Conservation (phyloP, 2,797 vertebrate genomes). For the Odontamblyopus rebecca region DNA sequence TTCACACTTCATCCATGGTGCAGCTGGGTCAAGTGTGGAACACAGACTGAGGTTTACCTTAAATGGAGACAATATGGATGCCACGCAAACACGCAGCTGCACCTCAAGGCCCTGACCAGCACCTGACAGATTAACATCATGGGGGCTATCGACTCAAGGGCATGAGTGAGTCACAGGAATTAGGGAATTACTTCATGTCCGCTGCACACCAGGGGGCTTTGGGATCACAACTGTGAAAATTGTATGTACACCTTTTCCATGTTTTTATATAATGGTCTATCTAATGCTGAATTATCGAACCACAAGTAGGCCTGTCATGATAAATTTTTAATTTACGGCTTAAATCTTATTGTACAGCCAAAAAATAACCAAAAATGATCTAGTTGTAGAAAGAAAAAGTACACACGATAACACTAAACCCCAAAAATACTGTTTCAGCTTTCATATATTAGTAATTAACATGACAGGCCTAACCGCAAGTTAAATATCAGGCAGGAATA, state of each 20-base stretch:
- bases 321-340: too few species aligned
- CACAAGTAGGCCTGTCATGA: too few species aligned
- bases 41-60: conserved; percentile 39
- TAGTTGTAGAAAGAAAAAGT: too few species aligned
- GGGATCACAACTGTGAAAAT: conserved; percentile 37
- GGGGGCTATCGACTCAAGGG: conserved; percentile 48
- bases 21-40: conserved; percentile 46
- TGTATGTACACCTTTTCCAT: conserved; percentile 21
- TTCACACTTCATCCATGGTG: conserved; percentile 54
- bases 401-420: too few species aligned
- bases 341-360: too few species aligned
- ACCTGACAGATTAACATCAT: conserved; percentile 19
- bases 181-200: conserved; percentile 55
- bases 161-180: conserved; percentile 62
- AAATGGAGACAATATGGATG: conserved; percentile 40
- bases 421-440: too few species aligned
- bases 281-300: neutral
- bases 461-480: too few species aligned
- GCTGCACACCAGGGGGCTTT: conserved; percentile 30
- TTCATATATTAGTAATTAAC: too few species aligned
- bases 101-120: conserved; percentile 37
- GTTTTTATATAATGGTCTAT: neutral
- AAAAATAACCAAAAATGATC: too few species aligned
- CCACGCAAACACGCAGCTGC: conserved; percentile 27
- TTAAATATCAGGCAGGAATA: too few species aligned